These are phyloP conservation scores for Psix sp. DNA, from an alignment of 1,140 invertebrate genomes.

Conservation along the genomic window DNA sequence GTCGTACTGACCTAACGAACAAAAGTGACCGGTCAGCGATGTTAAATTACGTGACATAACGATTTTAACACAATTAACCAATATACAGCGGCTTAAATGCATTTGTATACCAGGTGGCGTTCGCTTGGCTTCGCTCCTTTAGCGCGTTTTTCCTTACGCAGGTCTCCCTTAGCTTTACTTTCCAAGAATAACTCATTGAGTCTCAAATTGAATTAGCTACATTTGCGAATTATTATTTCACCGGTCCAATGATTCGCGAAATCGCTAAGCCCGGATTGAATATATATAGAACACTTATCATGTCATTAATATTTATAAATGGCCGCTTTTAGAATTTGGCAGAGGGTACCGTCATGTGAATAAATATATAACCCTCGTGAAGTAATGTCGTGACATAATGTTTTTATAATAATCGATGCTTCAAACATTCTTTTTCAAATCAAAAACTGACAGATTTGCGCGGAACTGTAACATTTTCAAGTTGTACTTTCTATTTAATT, in stretches of 20 bases:
- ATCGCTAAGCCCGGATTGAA: neutral
- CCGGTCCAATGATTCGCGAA: neutral
- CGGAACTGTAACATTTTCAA: no score
- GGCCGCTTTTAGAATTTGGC: conserved; percentile 51
- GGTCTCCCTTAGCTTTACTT: conserved; percentile 14
- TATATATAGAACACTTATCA: conserved; percentile 35
- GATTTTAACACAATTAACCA: conserved; percentile 45
- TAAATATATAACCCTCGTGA: conserved; percentile 29
- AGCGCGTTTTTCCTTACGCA: neutral
- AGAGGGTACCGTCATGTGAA: conserved; percentile 24
- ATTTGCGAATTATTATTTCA: neutral
- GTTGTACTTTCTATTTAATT: no score
- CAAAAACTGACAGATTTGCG: no score
- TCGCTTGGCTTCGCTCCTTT: conserved; percentile 28
- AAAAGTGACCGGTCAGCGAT: conserved; percentile 27
- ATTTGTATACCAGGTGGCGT: conserved; percentile 39
- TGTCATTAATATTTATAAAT: conserved; percentile 58
- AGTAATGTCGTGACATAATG: conserved; percentile 33
- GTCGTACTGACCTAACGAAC: conserved; percentile 39
- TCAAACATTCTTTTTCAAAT: no score
- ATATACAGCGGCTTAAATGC: conserved; percentile 19
- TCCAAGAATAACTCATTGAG: conserved; percentile 43
- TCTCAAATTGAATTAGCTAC: conserved; percentile 28
- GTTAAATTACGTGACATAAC: conserved; percentile 46
- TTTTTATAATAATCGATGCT: conserved; percentile 26